Base-by-base conservation (phyloP, 2,888 invertebrate genomes). In the Atrina japonica region DNA sequence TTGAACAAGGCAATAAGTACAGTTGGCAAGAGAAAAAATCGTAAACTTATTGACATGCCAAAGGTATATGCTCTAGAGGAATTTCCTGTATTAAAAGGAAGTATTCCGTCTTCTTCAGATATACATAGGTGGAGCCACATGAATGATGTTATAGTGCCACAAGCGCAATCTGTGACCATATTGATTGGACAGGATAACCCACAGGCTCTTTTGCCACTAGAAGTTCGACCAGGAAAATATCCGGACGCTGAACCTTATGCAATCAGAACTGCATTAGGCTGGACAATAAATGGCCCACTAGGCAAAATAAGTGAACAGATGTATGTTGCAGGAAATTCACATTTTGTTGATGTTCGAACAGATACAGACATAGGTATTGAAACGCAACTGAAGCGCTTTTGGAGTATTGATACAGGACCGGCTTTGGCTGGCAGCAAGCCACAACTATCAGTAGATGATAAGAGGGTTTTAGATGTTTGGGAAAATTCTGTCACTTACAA, bases 191-290 rank as follows among this genome's bases (percentile, higher is more conserved):
- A 60, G 14, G 74, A 70, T 29, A 14, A 29, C n/a, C 60, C 60
- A 2, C 3, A 21, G 18, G 58, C 43, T 16, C 40, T 61, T 1
- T 18, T 55, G 5, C 67, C 53, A 16, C 25, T 67, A 25, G 68
- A 73, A 53, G 35, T 71, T 9, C 21, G 58, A 14, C 6, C 35
- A 9, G 67, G 74, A 21, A 30, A 61, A 14, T n/a, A n/a, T n/a
- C n/a, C n/a, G n/a, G 18, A 43, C n/a, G 53, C 29, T 45, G 64
- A 59, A 14, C 74, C 70, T 9, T 74, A 59, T 43, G 74, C 74
- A 16, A 35, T 52, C 14, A 23, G 66, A 6, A 71, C 67, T 14
- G 29, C 23, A 29, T 47, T 74, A 18, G 74, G 74, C 3, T 74
- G 74, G 74, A 58, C 64, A 50, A 7, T 71, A 30, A 67, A 66